Percentiles rank a stretch among this genome's conserved stretches.
Evolutionary conservation across 2,797 vertebrate genomes (phyloP).

Genomic region (Xyrichtys novacula): DNA sequence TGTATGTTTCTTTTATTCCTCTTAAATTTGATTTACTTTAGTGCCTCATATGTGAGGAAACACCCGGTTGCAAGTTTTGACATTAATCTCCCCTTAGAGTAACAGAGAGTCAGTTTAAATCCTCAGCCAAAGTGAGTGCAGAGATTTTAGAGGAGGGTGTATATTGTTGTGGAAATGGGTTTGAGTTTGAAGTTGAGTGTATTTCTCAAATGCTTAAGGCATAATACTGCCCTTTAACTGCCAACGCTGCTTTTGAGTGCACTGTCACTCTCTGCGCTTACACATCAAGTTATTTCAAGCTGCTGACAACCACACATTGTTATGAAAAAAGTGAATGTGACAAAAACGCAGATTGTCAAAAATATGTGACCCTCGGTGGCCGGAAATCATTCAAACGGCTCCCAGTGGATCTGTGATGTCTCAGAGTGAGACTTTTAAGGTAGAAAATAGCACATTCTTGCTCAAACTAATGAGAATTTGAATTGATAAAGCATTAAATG

Average conservation of each 20-base stretch:
- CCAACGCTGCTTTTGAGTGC: slow-evolving; percentile 35
- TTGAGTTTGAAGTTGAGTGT: slow-evolving; percentile 10
- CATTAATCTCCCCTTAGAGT: slow-evolving; percentile 61
- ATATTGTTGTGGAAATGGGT: slow-evolving; percentile 20
- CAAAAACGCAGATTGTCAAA: slow-evolving; percentile 30
- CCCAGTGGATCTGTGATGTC: slow-evolving; percentile 5
- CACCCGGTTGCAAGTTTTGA: slow-evolving; percentile 46
- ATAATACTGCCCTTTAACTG: slow-evolving; percentile 30
- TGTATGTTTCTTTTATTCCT: slow-evolving; percentile 1
- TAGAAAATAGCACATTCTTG: neutral
- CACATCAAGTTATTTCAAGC: slow-evolving; percentile 36
- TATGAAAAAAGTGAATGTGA: slow-evolving; percentile 29
- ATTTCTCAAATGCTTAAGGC: slow-evolving; percentile 18
- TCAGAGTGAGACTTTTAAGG: slow-evolving; percentile 5
- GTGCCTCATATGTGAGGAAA: slow-evolving; percentile 19
- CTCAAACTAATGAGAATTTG: neutral
- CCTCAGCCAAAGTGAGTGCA: slow-evolving; percentile 31
- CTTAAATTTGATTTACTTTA: slow-evolving; percentile 19
- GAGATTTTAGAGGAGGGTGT: slow-evolving; percentile 20
- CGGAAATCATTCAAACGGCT: slow-evolving; percentile 22
- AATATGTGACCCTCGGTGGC: slow-evolving; percentile 38
- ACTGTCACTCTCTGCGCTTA: slow-evolving; percentile 25
- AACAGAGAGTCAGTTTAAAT: slow-evolving; percentile 50
- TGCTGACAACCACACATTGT: slow-evolving; percentile 31
- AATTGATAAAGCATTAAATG: neutral